Evolutionary conservation across 2,797 vertebrate species (phyloP).

Genomic region (Gallinago nigripennis): DNA sequence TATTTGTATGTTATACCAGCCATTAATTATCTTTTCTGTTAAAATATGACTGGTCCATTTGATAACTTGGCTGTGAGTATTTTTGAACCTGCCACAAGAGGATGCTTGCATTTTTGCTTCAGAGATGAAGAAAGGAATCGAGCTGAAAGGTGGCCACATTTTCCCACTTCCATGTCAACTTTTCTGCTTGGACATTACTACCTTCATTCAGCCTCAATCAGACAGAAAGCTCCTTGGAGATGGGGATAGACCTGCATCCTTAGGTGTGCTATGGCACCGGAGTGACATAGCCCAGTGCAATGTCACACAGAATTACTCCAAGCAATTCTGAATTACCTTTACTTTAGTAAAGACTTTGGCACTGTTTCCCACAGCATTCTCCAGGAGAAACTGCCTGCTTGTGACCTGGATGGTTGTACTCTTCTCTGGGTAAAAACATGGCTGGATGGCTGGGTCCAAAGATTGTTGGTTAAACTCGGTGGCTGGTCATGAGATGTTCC

Average conservation of each 20-base stretch:
- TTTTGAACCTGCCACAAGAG: not conserved
- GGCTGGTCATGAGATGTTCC: not conserved
- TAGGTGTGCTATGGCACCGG: not conserved
- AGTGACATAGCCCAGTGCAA: not conserved
- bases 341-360: not conserved
- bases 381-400: not conserved
- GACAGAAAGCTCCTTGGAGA: not conserved
- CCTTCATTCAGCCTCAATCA: not conserved
- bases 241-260: not conserved
- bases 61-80: not conserved
- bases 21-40: not conserved
- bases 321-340: not conserved
- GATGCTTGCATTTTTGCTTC: not conserved
- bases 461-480: not conserved
- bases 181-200: not conserved
- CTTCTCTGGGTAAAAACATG: not conserved
- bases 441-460: not conserved
- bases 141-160: not conserved
- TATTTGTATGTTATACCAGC: not conserved
- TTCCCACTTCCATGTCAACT: not conserved
- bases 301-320: not conserved
- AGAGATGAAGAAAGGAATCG: not conserved
- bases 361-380: not conserved
- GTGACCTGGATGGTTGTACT: not conserved
- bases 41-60: not conserved